Evolutionary conservation across 2,113 vertebrate genomes (phyloP), one percentile per base, ranked within the genome.

Genomic region (Carollia perspicillata): DNA sequence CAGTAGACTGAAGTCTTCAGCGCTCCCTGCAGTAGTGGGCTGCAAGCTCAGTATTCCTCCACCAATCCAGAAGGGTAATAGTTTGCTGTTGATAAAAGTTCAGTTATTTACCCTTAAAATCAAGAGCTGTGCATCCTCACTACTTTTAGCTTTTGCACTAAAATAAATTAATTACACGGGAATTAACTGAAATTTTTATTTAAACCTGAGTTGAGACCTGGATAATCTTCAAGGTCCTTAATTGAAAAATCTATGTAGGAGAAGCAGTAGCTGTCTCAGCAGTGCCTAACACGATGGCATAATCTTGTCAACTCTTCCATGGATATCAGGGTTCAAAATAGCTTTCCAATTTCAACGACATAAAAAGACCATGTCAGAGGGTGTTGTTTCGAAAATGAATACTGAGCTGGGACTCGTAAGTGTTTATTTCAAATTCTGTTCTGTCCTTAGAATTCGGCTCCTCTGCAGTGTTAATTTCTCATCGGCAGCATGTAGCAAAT

Each of bases 161-260:
- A 88, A 80, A 68, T 53, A 94, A 95, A 55, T 93, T 81, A 95
- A 96, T 92, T 95, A 49, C 30, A 5, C 23, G 7, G 23, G 22
- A 49, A 71, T 79, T 44, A 69, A 53, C 9, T 86, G 68, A 96
- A 96, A 78, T 53, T 93, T 96, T 75, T 20, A 87, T 83, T 89
- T 89, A 95, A 93, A 72, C 42, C 78, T 63, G 75, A 49, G 11
- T 33, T 89, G 91, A 89, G 83, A 89, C 69, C 89, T 94, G 94
- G 53, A 74, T 96, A 72, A 93, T 93, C 74, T 93, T 96, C 84
- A 80, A 72, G n/a, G n/a, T 87, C 87, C 74, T 96, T 95, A 95
- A 96, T 75, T 96, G 55, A 97, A 97, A 96, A 94, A 79, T 26
- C 26, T n/a, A 7, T 60, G n/a, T 63, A 81, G 22, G 8, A 65